Evolutionary conservation across 2,888 invertebrate species (phyloP).

Genomic region (Athalia rosae): DNA sequence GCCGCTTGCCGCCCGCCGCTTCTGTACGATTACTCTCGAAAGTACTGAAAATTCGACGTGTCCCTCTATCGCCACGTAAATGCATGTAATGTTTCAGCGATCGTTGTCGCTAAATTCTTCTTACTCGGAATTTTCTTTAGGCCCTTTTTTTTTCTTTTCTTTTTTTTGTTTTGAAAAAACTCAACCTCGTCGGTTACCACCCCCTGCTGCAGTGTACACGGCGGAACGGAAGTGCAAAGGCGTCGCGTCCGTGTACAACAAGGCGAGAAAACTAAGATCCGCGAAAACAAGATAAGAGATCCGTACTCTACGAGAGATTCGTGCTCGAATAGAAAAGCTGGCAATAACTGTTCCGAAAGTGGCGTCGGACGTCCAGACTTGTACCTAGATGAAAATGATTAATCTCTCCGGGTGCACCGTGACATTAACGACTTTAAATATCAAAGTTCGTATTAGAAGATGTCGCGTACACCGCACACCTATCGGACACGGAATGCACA

Average conservation of each 20-base stretch:
- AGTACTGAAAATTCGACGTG: background rate
- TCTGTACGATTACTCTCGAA: conserved; percentile 33
- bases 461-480: background rate
- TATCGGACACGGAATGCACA: background rate
- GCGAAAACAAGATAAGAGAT: conserved; percentile 21
- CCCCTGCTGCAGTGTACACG: background rate
- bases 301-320: conserved; percentile 22
- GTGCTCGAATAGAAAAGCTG: conserved; percentile 8
- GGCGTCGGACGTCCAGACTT: conserved; percentile 4
- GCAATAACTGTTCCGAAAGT: background rate
- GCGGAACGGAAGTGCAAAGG: background rate
- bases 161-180: too few species aligned
- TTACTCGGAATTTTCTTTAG: too few species aligned
- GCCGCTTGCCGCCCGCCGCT: conserved; percentile 8
- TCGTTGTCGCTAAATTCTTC: too few species aligned
- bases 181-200: background rate
- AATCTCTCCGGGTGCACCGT: conserved; percentile 21
- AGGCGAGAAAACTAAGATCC: conserved; percentile 12
- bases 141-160: too few species aligned
- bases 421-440: conserved; percentile 17
- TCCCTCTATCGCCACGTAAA: too few species aligned
- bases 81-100: too few species aligned
- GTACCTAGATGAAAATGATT: conserved; percentile 29
- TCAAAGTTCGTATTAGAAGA: background rate
- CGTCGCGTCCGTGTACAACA: too few species aligned